phyloP scores from a whole-genome alignment of 2,888 invertebrate species.

The Blastobasis lacticolella region DNA sequence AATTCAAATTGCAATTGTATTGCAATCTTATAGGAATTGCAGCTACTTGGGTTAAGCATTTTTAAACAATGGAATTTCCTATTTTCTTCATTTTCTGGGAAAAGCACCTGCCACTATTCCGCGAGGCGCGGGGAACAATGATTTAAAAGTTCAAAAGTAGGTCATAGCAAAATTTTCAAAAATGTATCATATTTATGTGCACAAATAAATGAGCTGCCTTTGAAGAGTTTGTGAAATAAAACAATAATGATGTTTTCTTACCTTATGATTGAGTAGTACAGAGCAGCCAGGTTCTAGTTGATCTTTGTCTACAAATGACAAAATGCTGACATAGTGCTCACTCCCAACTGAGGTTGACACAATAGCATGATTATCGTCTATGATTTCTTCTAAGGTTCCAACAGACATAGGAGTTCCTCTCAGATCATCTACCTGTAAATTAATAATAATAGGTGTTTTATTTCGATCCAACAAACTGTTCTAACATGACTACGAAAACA shows the following conservation, averaged over 20 bases:
- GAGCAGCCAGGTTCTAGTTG: constrained; percentile 99
- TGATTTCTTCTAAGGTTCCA: constrained; percentile 99
- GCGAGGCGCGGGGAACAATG: no score
- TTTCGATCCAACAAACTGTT: not conserved
- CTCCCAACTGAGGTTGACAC: constrained; percentile 99
- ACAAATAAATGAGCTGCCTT: no score
- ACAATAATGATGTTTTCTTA: constrained; percentile 25
- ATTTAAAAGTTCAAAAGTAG: no score
- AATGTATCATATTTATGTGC: no score
- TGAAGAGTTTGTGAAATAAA: no score
- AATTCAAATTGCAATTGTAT: no score
- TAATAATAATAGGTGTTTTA: not conserved
- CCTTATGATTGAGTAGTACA: constrained; percentile 97
- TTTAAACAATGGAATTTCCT: no score
- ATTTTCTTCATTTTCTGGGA: no score
- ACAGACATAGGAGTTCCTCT: constrained; percentile 99
- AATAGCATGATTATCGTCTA: constrained; percentile 99
- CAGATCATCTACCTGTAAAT: constrained; percentile 89
- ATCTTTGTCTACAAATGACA: constrained; percentile 99
- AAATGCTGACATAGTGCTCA: constrained; percentile 99
- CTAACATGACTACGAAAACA: not conserved
- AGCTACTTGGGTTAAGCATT: no score
- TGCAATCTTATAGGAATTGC: no score
- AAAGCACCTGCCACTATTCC: no score
- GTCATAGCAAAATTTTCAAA: no score